Conservation (phyloP, 2,113 vertebrate genomes). For the Aspiorhynchus laticeps region DNA sequence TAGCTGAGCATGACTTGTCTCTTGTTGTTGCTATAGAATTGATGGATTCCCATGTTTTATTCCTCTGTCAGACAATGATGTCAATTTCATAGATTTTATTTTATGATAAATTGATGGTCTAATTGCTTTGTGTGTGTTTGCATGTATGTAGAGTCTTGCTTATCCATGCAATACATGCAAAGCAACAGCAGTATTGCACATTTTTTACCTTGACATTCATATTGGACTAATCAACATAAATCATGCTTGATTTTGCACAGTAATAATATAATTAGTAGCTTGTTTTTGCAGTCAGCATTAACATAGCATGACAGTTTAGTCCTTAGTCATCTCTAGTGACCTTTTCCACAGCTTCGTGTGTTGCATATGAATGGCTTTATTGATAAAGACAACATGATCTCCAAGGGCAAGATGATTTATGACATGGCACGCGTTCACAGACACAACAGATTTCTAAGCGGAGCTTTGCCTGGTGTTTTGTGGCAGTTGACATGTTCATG, state of each 20-base stretch:
- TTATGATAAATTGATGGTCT: not conserved
- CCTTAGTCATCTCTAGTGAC: not conserved
- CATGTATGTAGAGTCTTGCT: not conserved
- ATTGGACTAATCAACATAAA: constrained; percentile 2
- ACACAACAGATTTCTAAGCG: constrained; percentile 22
- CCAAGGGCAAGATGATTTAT: constrained; percentile 34
- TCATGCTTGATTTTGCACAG: constrained; percentile 2
- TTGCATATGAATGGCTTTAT: constrained; percentile 19
- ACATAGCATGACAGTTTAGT: not conserved
- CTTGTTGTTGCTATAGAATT: constrained; percentile 8
- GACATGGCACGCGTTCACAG: constrained; percentile 15
- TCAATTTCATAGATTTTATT: not conserved
- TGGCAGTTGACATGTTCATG: constrained; percentile 4
- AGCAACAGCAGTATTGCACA: not conserved
- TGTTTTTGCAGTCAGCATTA: not conserved
- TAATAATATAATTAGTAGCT: not conserved
- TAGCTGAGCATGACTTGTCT: not conserved
- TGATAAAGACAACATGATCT: constrained; percentile 13
- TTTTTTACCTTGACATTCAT: not conserved
- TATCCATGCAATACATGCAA: not conserved
- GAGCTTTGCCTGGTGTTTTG: constrained; percentile 3
- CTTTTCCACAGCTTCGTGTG: constrained; percentile 8
- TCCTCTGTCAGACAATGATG: not conserved
- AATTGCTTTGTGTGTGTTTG: not conserved
- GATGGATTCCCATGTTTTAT: not conserved